Evolutionary conservation across 2,113 vertebrate species (phyloP).

Genomic region (Mixornis gularis): DNA sequence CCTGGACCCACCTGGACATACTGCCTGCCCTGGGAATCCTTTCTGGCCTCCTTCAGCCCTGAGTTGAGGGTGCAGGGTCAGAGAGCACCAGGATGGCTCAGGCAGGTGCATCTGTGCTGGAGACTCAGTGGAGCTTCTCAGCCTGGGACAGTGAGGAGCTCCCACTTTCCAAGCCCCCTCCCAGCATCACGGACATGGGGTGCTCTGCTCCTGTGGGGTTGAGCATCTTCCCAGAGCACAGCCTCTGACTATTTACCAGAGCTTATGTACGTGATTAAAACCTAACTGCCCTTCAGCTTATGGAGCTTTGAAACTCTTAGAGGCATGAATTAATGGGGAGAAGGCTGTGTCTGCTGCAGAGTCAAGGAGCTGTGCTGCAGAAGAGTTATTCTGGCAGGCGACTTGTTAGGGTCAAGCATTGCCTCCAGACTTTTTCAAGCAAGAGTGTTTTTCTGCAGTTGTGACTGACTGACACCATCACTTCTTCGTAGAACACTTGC

Average conservation of each 20-base stretch:
- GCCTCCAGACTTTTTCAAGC: neutral
- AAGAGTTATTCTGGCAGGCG: neutral
- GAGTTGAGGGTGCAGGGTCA: rapidly evolving
- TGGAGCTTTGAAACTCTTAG: neutral
- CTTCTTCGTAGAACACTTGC: neutral
- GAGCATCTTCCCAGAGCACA: neutral
- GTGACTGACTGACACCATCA: neutral
- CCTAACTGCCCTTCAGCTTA: neutral
- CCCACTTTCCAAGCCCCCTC: neutral
- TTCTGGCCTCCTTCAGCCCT: neutral
- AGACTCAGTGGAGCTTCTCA: neutral
- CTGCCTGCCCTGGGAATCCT: neutral
- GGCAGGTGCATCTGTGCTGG: neutral
- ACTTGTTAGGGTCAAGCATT: neutral
- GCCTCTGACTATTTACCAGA: neutral
- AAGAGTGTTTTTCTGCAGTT: neutral
- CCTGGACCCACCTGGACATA: rapidly evolving
- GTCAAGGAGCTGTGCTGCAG: neutral
- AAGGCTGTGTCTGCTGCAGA: neutral
- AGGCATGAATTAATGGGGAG: neutral
- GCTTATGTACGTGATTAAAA: neutral
- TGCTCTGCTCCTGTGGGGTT: neutral
- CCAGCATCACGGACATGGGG: rapidly evolving
- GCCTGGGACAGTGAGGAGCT: rapidly evolving
- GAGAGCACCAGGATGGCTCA: neutral